Base-by-base conservation (phyloP, 2,888 invertebrate species). In the Drosophila heteroneura region DNA sequence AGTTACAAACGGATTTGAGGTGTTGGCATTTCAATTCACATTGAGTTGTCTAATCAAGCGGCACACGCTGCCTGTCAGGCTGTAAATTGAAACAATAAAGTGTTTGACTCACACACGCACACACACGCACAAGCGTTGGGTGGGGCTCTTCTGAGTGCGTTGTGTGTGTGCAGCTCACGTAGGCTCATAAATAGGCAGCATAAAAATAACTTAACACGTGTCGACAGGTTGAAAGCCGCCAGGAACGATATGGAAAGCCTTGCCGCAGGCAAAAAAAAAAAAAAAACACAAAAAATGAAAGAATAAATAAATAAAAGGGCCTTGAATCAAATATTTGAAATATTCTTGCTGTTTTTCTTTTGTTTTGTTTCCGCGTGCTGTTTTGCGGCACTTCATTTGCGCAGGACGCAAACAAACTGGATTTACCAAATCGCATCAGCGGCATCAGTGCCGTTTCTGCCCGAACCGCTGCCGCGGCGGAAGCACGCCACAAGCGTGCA, bases 171-270 rank as follows among this genome's bases (percentile, higher is more conserved):
- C 70, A 70, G 60, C 77, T 59, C 88, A 87, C 90, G 85, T 89
- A 85, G 73, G 68, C 73, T 85, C 88, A 91, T 91, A 91, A 85
- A 91, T 90, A 84, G 81, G 76, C 91, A 72, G 90, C 80, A 85
- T 91, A 90, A 91, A 91, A 88, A 91, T 91, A 88, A 91, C 91
- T 91, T 88, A 90, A 88, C 91, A 91, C 88, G 91, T 88, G 88
- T 91, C 90, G 91, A 90, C 91, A 90, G 79, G 90, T 88, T 90
- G 81, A 80, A 75, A 74, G 85, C 81, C 78, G 60, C 71, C 76
- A 68, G 71, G 49, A 74, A 56, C 61, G 58, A 58, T 63, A 80
- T 76, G 72, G 71, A 70, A 83, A 74, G 80, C 61, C 70, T 70
- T 64, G 61, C 74, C 79, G 41, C 70, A 67, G 51, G 82, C 72